Base-by-base conservation (phyloP, 2,113 vertebrate genomes). In the Athene cunicularia region DNA sequence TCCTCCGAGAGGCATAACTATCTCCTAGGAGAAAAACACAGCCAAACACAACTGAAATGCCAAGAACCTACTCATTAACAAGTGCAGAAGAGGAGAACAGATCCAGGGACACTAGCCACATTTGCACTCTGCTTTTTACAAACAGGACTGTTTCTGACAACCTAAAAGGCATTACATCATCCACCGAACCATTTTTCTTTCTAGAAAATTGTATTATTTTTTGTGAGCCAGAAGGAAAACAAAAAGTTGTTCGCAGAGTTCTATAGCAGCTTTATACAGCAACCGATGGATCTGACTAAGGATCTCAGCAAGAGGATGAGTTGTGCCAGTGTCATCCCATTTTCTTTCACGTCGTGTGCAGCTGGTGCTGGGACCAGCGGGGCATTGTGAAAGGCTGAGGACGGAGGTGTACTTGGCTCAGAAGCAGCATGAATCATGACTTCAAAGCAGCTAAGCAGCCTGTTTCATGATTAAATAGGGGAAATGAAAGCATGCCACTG, bases 11-110 rank as follows among this genome's bases (percentile, higher is more conserved):
- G 19, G n/a, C 53, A 12, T 37, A 92, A 72, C 84, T 85, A 82
- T 96, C 95, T 96, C 90, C 95, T 93, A 92, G 93, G 79, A 96
- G 84, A 91, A 79, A 94, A 96, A 80, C 88, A 90, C 3, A 90
- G 64, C 64, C 43, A 94, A 95, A 96, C 70, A 89, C 17, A 49
- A 45, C 24, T 56, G 27, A 12, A 75, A 64, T 82, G 84, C 93
- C 88, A 96, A 94, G 80, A 95, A 90, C 16, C 41, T 63, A 59
- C 52, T 62, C 49, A 73, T 85, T 92, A 95, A 39, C 73, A 80
- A 95, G 55, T 21, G 49, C 41, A 72, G 64, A 90, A 92, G 49
- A 82, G 19, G 19, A 74, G 33, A 88, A 70, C n/a, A 62, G 80
- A 84, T 82, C 53, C 74, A 90, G 55, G 45, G 76, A 89, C 41